Evolutionary conservation across 2,113 vertebrate genomes (phyloP).

Genomic region (Dipodomys merriami): DNA sequence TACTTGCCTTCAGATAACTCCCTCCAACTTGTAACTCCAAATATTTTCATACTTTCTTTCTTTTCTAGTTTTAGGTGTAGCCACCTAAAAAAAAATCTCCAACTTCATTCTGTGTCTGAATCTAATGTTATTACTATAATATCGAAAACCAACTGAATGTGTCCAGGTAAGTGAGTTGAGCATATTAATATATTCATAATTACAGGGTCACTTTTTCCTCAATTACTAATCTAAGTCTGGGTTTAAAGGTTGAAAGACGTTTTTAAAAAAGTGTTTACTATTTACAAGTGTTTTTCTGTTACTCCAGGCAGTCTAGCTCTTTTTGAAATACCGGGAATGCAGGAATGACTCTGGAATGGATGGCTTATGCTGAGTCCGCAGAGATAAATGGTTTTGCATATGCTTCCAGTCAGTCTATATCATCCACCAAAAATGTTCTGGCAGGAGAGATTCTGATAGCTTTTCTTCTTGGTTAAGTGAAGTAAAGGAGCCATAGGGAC

Average conservation of each 20-base stretch:
- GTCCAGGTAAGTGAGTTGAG: background rate
- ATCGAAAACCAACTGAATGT: background rate
- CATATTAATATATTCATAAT: background rate
- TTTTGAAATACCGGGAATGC: background rate
- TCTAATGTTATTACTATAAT: background rate
- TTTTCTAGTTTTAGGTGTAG: background rate
- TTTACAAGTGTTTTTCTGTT: background rate
- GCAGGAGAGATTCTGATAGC: background rate
- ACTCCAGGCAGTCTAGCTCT: background rate
- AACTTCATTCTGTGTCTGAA: background rate
- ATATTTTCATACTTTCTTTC: background rate
- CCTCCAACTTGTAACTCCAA: background rate
- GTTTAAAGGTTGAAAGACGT: background rate
- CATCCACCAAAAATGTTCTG: background rate
- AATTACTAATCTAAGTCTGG: background rate
- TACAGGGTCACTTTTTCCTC: background rate
- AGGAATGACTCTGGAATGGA: background rate
- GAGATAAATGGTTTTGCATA: background rate
- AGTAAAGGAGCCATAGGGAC: background rate
- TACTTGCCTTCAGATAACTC: background rate
- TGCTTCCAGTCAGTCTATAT: too few species aligned
- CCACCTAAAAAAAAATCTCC: background rate
- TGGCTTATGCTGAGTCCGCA: background rate
- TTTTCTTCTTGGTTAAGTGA: background rate
- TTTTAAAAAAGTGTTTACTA: background rate